Evolutionary conservation across 2,113 vertebrate genomes (phyloP), one percentile per base, ranked within the genome.

Genomic region (Potamarius usumacintae): DNA sequence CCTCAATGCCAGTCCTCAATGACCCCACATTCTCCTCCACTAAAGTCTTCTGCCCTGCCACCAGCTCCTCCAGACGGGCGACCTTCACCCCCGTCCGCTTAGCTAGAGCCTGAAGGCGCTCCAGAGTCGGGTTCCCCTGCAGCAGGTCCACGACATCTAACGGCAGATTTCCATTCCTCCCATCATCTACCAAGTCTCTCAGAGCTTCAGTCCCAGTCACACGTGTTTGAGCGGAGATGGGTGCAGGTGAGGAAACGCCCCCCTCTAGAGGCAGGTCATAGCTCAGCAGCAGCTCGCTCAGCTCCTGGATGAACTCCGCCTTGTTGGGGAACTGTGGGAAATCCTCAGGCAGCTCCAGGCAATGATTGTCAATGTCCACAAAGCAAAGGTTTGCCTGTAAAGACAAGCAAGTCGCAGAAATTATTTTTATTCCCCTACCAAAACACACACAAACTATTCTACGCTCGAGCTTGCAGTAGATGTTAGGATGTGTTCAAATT

Each of bases 291-390:
- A 97, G 96, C 94, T 99, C 98, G 0, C 97, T 99, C 91, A 99
- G 96, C 94, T 99, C 98, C 96, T 99, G 98, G 89, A 99, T 95
- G 91, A 99, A 99, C 92, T 99, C 98, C 7, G 98, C 95, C 91
- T 99, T 99, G 94, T 99, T 99, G 90, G 98, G 98, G 91, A 99
- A 99, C 91, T 99, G 98, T 72, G 98, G 98, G 89, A 99, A 92
- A 89, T 99, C 98, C 93, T 99, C 98, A 0, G 98, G 98, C 89
- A 99, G 95, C 89, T 99, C 98, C 2, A 99, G 96, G 90, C 97
- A 98, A 91, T 99, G 98, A 95, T 99, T 99, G 94, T 99, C 98
- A 80, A 99, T 97, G 92, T 99, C 98, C 93, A 99, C 98, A 91
- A 99, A 99, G 94, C 98, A 99, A 89, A 99, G 94, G 91, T 99